Evolutionary conservation across 2,888 invertebrate species (phyloP).

Genomic region (Xanthia icteritia): DNA sequence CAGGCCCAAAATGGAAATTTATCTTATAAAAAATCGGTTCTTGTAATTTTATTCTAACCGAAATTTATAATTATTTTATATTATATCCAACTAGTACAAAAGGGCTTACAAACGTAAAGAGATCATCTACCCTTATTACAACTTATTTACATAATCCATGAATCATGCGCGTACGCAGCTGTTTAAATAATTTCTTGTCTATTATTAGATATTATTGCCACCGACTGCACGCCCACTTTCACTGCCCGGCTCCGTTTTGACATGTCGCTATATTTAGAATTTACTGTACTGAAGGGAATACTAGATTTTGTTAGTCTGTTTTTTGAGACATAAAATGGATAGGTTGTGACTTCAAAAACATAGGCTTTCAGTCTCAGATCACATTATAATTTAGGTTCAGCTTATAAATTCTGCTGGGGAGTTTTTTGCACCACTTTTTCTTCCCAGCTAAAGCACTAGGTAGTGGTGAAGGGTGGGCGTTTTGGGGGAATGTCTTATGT

Average conservation of each 20-base stretch:
- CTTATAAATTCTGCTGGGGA: too few relatives aligned
- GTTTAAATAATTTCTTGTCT: constrained; percentile 64
- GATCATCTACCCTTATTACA: constrained; percentile 21
- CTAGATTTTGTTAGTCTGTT: constrained; percentile 16
- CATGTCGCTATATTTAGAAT: constrained; percentile 53
- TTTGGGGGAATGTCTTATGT: too few relatives aligned
- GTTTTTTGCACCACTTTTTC: too few relatives aligned
- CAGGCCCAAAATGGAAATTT: neutral
- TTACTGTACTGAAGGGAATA: constrained; percentile 5
- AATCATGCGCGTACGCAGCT: constrained; percentile 64
- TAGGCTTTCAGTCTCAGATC: neutral
- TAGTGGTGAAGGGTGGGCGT: too few relatives aligned
- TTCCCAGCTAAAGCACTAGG: too few relatives aligned
- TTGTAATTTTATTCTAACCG: too few relatives aligned
- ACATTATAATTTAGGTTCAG: neutral
- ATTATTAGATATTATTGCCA: constrained; percentile 49
- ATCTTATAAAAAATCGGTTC: too few relatives aligned
- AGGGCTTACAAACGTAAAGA: constrained; percentile 15
- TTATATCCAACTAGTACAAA: neutral
- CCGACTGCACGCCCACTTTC: constrained; percentile 50
- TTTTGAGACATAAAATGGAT: constrained; percentile 13
- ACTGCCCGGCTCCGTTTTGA: constrained; percentile 50
- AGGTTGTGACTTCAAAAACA: neutral
- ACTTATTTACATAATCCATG: constrained; percentile 62
- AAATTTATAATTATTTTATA: too few relatives aligned